phyloP scores from a whole-genome alignment of 2,113 vertebrate species.

The Ariopsis seemanni region DNA sequence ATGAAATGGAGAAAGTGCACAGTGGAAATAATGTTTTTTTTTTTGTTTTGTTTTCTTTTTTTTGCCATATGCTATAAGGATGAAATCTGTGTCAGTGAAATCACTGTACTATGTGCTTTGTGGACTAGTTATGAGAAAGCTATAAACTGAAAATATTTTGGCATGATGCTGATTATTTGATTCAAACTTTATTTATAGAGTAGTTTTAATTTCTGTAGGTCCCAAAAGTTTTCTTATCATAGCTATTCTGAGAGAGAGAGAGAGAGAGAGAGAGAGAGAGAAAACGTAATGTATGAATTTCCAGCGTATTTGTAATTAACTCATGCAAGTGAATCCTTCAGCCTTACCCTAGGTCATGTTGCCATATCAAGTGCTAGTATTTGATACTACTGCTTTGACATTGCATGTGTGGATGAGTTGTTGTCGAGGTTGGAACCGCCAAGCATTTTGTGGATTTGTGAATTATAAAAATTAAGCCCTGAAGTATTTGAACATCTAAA shows the following conservation, averaged over 20 bases:
- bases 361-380: not conserved
- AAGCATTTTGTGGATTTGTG: not conserved
- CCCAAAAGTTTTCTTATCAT: not conserved
- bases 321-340: not conserved
- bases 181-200: not conserved
- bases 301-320: not conserved
- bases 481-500: constrained; percentile 8
- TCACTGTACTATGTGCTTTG: not conserved
- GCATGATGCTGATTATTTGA: not conserved
- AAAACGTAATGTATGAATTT: not conserved
- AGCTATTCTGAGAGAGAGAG: not conserved
- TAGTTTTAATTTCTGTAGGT: not conserved
- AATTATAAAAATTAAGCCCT: not conserved
- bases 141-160: not conserved
- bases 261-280: constrained; percentile 10
- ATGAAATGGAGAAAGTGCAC: not conserved
- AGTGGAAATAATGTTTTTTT: not conserved
- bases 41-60: not conserved
- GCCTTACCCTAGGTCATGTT: not conserved
- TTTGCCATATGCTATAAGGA: not conserved
- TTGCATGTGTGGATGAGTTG: not conserved
- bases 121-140: not conserved
- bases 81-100: not conserved
- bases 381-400: not conserved
- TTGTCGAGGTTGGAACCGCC: not conserved